Evolutionary conservation across 2,888 invertebrate species (phyloP).

Genomic region (Drosophila sordidapex): DNA sequence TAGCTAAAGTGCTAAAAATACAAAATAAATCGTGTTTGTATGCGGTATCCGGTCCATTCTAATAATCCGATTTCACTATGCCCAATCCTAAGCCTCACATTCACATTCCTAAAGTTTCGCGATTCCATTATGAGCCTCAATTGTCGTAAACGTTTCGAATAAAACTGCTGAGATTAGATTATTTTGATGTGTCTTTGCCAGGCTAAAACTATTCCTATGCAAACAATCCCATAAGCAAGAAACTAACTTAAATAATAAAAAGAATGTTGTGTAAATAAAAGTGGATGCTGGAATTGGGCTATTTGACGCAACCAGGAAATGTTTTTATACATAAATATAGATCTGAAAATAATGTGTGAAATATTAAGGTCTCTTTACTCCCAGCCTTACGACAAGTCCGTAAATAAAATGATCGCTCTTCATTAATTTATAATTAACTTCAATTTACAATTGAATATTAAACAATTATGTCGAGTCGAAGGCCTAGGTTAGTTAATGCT

Average conservation of each 20-base stretch:
- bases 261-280: neutral
- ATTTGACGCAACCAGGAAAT: neutral
- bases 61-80: neutral
- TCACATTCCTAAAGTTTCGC: neutral
- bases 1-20: neutral
- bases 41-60: constrained; percentile 1
- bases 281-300: neutral
- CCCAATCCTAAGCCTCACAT: neutral
- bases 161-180: neutral
- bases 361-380: neutral
- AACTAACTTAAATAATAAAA: neutral
- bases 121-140: neutral
- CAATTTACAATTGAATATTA: neutral
- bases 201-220: neutral
- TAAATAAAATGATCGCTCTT: neutral
- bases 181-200: neutral
- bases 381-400: neutral
- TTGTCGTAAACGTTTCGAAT: neutral
- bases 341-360: neutral
- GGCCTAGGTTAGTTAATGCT: neutral
- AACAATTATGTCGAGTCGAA: neutral
- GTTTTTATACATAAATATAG: neutral
- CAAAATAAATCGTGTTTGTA: neutral
- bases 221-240: neutral
- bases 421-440: neutral